Conservation (phyloP, 2,797 vertebrate species). For the Danio choprae region DNA sequence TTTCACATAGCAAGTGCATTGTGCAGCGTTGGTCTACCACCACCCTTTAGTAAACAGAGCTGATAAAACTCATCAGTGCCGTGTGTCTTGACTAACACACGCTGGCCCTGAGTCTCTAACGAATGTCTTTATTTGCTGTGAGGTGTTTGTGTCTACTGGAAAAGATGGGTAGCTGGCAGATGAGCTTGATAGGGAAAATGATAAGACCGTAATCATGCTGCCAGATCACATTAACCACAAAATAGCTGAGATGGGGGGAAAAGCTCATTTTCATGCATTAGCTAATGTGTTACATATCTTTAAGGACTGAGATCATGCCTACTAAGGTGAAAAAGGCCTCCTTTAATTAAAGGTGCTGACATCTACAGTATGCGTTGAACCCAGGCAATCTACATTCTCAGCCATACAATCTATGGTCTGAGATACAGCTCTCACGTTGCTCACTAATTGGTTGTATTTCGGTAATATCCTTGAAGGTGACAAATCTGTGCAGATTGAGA, state of each 20-base stretch:
- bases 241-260: slow-evolving; percentile 21
- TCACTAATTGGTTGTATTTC: slow-evolving; percentile 28
- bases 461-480: not conserved
- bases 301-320: slow-evolving; percentile 18
- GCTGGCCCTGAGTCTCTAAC: slow-evolving; percentile 26
- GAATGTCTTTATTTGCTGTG: slow-evolving; percentile 48
- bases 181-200: slow-evolving; percentile 39
- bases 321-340: slow-evolving; percentile 15
- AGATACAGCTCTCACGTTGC: slow-evolving; percentile 1
- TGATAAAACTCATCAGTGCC: slow-evolving; percentile 29
- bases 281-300: slow-evolving; percentile 37
- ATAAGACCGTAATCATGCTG: slow-evolving; percentile 51
- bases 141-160: slow-evolving; percentile 41
- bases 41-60: slow-evolving; percentile 3
- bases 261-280: slow-evolving; percentile 47
- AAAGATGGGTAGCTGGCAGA: slow-evolving; percentile 43
- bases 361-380: slow-evolving; percentile 4
- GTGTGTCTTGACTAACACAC: slow-evolving; percentile 16
- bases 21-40: not conserved
- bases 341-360: slow-evolving; percentile 40
- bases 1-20: not conserved
- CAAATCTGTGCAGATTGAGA: slow-evolving; percentile 17
- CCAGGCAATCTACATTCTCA: not conserved
- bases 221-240: slow-evolving; percentile 24
- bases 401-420: slow-evolving; percentile 9